Base-by-base conservation (phyloP, 2,797 vertebrate species). In the Novumbra hubbsi region DNA sequence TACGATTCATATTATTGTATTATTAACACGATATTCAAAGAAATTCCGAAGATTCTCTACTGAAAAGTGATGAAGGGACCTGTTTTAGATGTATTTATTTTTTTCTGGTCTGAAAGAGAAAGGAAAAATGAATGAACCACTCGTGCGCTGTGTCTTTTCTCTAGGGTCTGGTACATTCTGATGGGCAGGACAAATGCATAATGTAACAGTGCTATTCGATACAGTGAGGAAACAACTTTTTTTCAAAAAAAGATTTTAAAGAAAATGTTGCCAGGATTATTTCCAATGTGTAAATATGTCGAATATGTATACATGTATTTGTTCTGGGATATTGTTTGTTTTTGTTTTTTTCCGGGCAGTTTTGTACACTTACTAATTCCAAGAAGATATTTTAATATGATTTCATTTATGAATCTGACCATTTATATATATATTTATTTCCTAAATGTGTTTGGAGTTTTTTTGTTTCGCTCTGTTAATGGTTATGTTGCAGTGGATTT, bases 371-470 rank as follows among this genome's bases (percentile, higher is more conserved):
- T 91, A 96, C 95, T 96, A 96, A 96, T 94, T 95, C 87, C 92
- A 93, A 96, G 94, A 96, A 95, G 93, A 96, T 96, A 96, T 96
- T 97, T 96, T 96, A 96, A 95, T 96, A 96, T 96, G 93, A 95
- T 96, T 96, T 96, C 94, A 91, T 95, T 94, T 94, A 95, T 94
- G 93, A 93, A 95, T 95, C 93, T 94, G 93, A 93, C 93, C 94
- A 95, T 94, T 97, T 95, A 93, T 94, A 95, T 97, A 95, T 94
- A 95, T 97, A 96, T 97, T 98, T 98, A 98, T 98, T 98, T 96
- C 95, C 94, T 94, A 93, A 92, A 93, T 94, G 94, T 95, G 93
- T 96, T 95, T 94, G 94, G 94, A 95, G 94, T 93, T 95, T 86
- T 87, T 92, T 84, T 90, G 89, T 94, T 92, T 85, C 90, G 92